Evolutionary conservation across 1,140 invertebrate species (phyloP).

Genomic region (Eufriesea mexicana): DNA sequence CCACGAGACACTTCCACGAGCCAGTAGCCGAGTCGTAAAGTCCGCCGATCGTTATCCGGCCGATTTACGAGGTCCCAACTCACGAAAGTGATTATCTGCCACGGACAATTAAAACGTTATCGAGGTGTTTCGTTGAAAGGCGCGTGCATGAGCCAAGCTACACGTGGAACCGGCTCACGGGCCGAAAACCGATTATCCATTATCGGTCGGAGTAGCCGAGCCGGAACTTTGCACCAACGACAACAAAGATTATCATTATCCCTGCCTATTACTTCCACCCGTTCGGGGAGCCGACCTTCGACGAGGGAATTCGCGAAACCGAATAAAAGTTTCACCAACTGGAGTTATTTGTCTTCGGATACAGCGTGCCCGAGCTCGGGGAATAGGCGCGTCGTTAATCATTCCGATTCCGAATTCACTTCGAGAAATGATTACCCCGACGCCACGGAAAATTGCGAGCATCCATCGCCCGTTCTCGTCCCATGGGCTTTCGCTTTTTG

Average conservation of each 20-base stretch:
- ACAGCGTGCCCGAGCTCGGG: too few species aligned
- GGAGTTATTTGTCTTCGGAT: background rate
- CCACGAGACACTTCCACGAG: background rate
- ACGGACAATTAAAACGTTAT: conserved; percentile 25
- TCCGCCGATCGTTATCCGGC: background rate
- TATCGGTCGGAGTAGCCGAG: background rate
- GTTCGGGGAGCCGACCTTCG: background rate
- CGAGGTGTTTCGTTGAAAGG: conserved; percentile 19
- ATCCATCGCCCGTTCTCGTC: background rate
- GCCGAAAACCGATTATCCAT: conserved; percentile 36
- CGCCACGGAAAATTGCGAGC: background rate
- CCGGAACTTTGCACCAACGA: background rate
- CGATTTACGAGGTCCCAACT: background rate
- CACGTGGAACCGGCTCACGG: background rate
- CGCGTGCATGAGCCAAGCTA: background rate
- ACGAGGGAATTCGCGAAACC: background rate
- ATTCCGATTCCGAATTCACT: background rate
- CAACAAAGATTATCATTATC: background rate
- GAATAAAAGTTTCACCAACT: background rate
- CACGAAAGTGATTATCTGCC: background rate
- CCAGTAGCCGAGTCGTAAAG: background rate
- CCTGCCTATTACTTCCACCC: background rate
- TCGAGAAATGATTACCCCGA: background rate
- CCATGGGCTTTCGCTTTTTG: background rate
- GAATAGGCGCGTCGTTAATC: background rate